Percentiles rank a stretch among this genome's conserved stretches.
Conservation (phyloP, 35 echinoderm and acorn worm genomes). For the Lytechinus pictus region DNA sequence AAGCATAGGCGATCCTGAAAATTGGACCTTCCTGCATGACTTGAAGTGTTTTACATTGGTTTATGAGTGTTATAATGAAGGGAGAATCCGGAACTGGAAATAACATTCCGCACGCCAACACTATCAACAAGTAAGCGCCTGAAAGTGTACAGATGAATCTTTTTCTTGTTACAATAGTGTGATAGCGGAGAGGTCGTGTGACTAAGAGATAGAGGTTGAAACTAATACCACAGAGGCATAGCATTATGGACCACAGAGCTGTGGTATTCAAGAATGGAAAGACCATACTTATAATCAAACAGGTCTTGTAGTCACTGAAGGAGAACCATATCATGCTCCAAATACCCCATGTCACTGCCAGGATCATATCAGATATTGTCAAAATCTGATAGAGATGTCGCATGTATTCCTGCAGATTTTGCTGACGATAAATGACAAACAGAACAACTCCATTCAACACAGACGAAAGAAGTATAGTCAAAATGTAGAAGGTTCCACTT, state of each 20-base stretch:
- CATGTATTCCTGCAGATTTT: not conserved
- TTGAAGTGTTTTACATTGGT: not conserved
- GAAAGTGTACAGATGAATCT: not conserved
- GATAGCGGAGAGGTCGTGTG: not conserved
- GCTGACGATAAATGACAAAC: not conserved
- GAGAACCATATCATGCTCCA: not conserved
- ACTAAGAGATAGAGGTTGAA: not conserved
- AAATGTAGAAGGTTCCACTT: too few relatives aligned
- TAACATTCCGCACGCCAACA: not conserved
- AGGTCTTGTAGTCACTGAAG: not conserved
- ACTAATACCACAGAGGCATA: constrained; percentile 11
- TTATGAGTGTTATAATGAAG: not conserved
- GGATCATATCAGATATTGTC: not conserved
- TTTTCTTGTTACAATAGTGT: not conserved
- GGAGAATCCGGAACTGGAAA: not conserved
- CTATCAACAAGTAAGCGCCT: not conserved
- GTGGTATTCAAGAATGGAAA: not conserved
- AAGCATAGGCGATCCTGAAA: too few relatives aligned
- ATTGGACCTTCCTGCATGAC: not conserved
- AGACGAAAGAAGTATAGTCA: too few relatives aligned
- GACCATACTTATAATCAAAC: not conserved
- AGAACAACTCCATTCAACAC: not conserved
- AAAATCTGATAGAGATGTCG: not conserved
- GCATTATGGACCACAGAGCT: not conserved
- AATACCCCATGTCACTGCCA: not conserved